Evolutionary conservation across 1,140 invertebrate species (phyloP), one percentile per base, ranked within the genome.

Genomic region (Plutomurus gul): DNA sequence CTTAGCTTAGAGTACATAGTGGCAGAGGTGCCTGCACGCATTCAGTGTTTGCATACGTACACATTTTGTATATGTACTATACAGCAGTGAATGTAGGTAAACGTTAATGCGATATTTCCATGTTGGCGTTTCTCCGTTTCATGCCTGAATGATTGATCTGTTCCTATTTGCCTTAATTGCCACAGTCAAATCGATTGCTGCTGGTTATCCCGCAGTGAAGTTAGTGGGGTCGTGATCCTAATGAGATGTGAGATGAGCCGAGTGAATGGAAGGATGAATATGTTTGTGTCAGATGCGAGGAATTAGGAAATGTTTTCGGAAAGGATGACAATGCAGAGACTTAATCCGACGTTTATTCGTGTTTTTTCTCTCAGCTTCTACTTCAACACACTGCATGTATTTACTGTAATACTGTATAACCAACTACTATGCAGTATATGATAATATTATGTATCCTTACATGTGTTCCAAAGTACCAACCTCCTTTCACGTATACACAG

Each of bases 231-330:
- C 56, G 30, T 65, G 13, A 65, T 25, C 30, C 30, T 65, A 65
- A 65, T 65, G 16, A 13, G 56, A 65, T 33, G 25, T 33, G 56
- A 51, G 47, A n/a, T 51, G 47, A 22, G 47, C 47, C 47, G 56
- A 65, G n/a, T 65, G 27, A 65, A 65, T 65, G 25, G 56, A 65
- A 65, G 56, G 13, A 65, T 65, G 56, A 65, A 65, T 65, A 65
- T 33, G 56, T 65, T 65, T 65, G 27, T 33, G 56, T 65, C 27
- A 33, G 27, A 65, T 65, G 36, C 56, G 27, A 65, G 27, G 56
- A 65, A 65, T 65, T 65, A 65, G 13, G 56, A 16, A 65, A 65
- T 65, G 27, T 65, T 65, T 36, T 65, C 22, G 36, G 13, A 33
- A 33, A 27, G 56, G 56, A 65, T 65, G 27, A 65, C 30, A 51